phyloP scores from a whole-genome alignment of 2,888 invertebrate species.

The Agrotis exclamationis region DNA sequence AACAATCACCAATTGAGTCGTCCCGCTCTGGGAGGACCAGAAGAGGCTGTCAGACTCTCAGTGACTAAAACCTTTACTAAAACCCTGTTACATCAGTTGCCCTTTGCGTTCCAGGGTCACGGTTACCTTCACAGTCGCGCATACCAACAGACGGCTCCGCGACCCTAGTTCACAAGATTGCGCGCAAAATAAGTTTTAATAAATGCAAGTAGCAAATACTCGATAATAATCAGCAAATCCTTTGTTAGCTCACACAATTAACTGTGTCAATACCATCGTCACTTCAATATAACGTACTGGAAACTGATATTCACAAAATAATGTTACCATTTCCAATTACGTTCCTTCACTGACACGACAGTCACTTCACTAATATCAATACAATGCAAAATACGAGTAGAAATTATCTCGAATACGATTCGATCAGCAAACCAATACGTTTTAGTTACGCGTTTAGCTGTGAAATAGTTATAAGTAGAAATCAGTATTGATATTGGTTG shows the following conservation, averaged over 20 bases:
- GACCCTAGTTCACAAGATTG: too few relatives aligned
- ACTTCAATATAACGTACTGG: not conserved
- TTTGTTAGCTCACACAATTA: conserved; percentile 34
- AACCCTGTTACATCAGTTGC: too few relatives aligned
- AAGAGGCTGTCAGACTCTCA: too few relatives aligned
- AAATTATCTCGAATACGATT: conserved; percentile 14
- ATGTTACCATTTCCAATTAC: conserved; percentile 38
- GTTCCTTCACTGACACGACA: conserved; percentile 33
- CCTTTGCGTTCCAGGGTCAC: too few relatives aligned
- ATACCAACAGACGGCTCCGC: too few relatives aligned
- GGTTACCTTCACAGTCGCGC: too few relatives aligned
- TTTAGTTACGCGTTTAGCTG: conserved; percentile 12
- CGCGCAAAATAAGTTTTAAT: not conserved
- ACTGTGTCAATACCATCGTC: conserved; percentile 39
- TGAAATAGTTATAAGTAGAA: conserved; percentile 12
- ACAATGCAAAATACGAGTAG: conserved; percentile 12
- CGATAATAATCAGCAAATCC: conserved; percentile 23
- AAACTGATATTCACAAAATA: conserved; percentile 46
- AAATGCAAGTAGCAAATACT: conserved; percentile 4
- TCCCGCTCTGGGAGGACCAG: too few relatives aligned
- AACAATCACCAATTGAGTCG: too few relatives aligned
- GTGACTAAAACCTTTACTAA: too few relatives aligned
- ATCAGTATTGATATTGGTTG: not conserved
- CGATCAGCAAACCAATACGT: not conserved
- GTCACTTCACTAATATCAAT: conserved; percentile 3